Conservation (phyloP, 2,888 invertebrate species). For the Melanotus villosus region DNA sequence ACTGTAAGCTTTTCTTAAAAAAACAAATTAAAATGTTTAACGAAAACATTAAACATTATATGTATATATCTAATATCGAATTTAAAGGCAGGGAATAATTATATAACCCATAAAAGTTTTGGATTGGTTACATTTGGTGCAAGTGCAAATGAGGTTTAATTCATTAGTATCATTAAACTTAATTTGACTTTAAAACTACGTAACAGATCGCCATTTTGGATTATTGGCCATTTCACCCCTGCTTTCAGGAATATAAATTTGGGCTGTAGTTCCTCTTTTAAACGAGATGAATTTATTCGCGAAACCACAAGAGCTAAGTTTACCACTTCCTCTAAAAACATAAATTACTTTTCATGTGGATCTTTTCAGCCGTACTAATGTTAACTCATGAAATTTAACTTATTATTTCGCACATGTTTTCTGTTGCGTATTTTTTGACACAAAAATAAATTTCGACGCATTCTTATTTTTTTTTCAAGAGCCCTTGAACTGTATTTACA, state of each 20-base stretch:
- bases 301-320: no score
- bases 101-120: not conserved
- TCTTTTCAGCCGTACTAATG: no score
- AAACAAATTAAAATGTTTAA: no score
- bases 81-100: no score
- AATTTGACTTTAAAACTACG: not conserved
- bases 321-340: no score
- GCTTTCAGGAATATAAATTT: not conserved
- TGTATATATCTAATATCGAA: not conserved
- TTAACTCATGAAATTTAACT: no score
- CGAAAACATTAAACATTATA: no score
- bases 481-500: not conserved
- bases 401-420: no score
- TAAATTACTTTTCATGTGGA: no score
- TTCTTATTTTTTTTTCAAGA: no score
- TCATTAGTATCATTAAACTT: not conserved
- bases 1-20: no score
- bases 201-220: not conserved
- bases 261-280: not conserved
- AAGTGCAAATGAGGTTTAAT: not conserved
- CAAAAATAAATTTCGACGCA: not conserved
- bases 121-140: not conserved
- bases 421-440: not conserved
- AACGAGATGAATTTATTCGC: no score
- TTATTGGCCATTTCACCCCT: not conserved